Evolutionary conservation across 2,888 invertebrate species (phyloP), one percentile per base, ranked within the genome.

Genomic region (Chorisops tibialis): DNA sequence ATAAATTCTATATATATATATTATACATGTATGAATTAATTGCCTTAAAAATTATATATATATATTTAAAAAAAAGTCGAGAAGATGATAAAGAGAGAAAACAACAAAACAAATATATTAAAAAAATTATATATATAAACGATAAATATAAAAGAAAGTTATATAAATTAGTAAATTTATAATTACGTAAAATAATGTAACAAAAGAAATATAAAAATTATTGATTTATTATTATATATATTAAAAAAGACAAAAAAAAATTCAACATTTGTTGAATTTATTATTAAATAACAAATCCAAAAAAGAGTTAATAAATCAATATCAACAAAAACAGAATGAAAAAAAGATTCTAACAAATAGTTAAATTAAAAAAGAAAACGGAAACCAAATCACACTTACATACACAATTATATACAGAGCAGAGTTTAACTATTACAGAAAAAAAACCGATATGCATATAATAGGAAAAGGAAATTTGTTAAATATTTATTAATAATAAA

Each of bases 21-120:
- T 66, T 63, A 62, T 62, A 65, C 63, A 65, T 66, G 65, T 67
- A 67, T 67, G 66, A 67, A 67, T 67, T 66, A 67, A 67, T 67
- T 67, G 67, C 67, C 67, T 67, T 67, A 67, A 66, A 63, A 62
- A 52, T 37, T 43, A 54, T 51, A 56, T 51, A 51, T 37, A 51
- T 58, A 65, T 50, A 65, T 61, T 58, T 60, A 63, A 45, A 62
- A 62, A 60, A 54, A 52, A 63, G 51, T 61, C 51, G 60, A 48
- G 24, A 30, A 56, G 35, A 43, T 41, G 24, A 18, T 41, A 50
- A 37, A 12, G 58, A 59, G 41, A 49, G 38, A 63, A 51, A 59
- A 56, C 47, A 50, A 63, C 37, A 61, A 41, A 48, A 47, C 48
- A 61, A 51, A 63, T 60, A 63, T 61, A 63, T 60, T 60, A 60